Evolutionary conservation across 2,888 invertebrate species (phyloP), one percentile per base, ranked within the genome.

Genomic region (Drosophila niveifrons): DNA sequence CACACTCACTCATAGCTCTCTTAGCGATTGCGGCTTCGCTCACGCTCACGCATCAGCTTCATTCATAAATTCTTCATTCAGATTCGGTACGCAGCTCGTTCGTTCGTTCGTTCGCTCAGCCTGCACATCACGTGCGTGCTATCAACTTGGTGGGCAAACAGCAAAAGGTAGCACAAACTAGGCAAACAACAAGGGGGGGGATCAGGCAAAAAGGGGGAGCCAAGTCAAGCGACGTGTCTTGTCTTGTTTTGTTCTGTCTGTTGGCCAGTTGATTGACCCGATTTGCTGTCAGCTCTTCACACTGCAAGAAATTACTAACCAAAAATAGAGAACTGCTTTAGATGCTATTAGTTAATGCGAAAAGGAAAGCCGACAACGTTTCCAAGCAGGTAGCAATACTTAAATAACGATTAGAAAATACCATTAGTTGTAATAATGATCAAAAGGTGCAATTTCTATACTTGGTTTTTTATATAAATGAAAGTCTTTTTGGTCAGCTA

Each of bases 31-130:
- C 50, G 17, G 53, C 15, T 63, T 75, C 72, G 76, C 75, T 75
- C 75, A 73, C 72, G 76, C 75, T 75, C 75, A 73, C 78, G 78
- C 80, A 73, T 36, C 28, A 63, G 53, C 78, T 87, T 52, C 82
- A 82, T 82, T 82, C 82, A 82, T 82, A 88, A 82, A 76, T 85
- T 82, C 82, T 82, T 74, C 88, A 82, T 82, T 82, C 80, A 81
- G 81, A 80, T 36, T 36, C n/a, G 36, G 36, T 36, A 36, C 36
- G 36, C 36, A 36, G 36, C 86, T 57, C 57, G 48, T 36, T 36
- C 36, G 68, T 43, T n/a, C 56, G 62, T 18, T 70, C 55, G 11
- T 48, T 67, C 57, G 72, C 55, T 80, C 71, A 62, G 78, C 80
- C 88, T 88, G 63, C 83, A 67, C 80, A 84, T 84, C 83, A 84